These are phyloP conservation scores for Dysdera silvatica DNA, from an alignment of 1,140 invertebrate genomes.

Conservation along the genomic window DNA sequence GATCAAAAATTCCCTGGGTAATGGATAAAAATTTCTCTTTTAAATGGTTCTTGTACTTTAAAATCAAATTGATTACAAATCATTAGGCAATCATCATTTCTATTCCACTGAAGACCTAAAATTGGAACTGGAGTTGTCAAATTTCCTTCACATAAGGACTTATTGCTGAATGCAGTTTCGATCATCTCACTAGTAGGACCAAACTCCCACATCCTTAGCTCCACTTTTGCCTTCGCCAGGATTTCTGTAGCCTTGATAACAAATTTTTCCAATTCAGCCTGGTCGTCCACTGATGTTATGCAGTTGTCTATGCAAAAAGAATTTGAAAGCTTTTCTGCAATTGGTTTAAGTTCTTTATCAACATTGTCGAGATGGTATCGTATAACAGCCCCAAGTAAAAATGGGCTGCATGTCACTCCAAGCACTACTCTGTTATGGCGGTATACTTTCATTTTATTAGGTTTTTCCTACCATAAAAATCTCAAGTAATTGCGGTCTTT, in stretches of 20 bases:
- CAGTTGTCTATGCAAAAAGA: slow-evolving; percentile 8
- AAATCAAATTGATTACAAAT: neutral
- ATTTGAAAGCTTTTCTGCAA: neutral
- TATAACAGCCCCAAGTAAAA: neutral
- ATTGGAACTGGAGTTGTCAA: neutral
- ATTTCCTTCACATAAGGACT: neutral
- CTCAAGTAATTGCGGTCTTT: slow-evolving; percentile 1
- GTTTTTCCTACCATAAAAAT: neutral
- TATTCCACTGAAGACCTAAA: slow-evolving; percentile 3
- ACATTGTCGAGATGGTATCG: neutral
- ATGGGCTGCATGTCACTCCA: neutral
- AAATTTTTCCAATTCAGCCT: neutral
- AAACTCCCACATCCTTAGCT: neutral
- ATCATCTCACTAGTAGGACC: too few relatives aligned
- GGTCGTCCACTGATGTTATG: neutral
- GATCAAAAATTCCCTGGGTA: slow-evolving; percentile 14
- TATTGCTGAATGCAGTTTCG: too few relatives aligned
- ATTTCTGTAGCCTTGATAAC: neutral
- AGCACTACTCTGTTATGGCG: neutral
- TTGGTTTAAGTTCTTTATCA: neutral
- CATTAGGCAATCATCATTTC: neutral
- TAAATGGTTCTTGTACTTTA: neutral
- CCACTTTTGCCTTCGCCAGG: neutral
- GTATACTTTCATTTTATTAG: neutral
- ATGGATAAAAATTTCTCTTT: neutral